phyloP scores from a whole-genome alignment of 1,140 invertebrate genomes.

The Nebria ingens region DNA sequence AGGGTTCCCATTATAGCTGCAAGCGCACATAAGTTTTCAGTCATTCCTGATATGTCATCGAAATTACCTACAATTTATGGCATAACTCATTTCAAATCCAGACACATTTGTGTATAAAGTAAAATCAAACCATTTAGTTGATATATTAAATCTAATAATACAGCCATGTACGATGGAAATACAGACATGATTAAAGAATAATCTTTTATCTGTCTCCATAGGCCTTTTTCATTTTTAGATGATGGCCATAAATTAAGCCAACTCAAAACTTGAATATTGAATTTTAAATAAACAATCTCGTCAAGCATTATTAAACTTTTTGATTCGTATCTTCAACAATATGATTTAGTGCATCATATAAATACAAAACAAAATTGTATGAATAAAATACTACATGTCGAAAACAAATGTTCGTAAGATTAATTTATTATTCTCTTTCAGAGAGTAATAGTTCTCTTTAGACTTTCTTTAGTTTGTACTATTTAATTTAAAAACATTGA shows the following conservation, averaged over 20 bases:
- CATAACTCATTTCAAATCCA: not conserved
- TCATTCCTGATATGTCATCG: not conserved
- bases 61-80: not conserved
- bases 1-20: not conserved
- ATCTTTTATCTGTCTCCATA: not conserved
- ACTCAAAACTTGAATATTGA: not conserved
- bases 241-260: not conserved
- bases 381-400: too few species aligned
- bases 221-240: not conserved
- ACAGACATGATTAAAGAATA: not conserved
- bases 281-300: not conserved
- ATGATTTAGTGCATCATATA: too few species aligned
- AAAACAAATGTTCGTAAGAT: too few species aligned
- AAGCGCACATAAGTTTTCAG: not conserved
- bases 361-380: too few species aligned
- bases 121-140: conserved; percentile 2
- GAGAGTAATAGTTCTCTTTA: too few species aligned
- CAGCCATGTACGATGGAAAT: not conserved
- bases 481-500: too few species aligned
- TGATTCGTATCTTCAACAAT: too few species aligned
- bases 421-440: too few species aligned
- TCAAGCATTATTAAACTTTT: not conserved
- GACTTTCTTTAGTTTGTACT: too few species aligned
- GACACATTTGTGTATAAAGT: not conserved
- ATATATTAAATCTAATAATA: not conserved